These are phyloP conservation scores for Meleagris gallopavo DNA, from an alignment of 2,113 vertebrate genomes.

Conservation along the genomic window DNA sequence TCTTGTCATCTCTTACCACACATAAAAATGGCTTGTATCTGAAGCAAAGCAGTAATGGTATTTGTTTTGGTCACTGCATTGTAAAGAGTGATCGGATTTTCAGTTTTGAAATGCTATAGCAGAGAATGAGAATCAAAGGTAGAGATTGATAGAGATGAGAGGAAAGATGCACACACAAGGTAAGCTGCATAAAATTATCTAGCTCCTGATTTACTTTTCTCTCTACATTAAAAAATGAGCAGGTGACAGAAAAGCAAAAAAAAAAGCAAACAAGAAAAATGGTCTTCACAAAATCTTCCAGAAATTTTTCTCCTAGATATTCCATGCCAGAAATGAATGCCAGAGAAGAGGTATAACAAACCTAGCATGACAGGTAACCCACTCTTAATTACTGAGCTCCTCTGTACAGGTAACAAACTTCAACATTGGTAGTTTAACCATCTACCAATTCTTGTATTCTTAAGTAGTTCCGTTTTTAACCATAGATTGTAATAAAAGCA, in stretches of 20 bases:
- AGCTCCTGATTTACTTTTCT: not conserved
- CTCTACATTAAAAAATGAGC: not conserved
- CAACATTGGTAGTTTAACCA: not conserved
- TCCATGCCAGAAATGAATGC: not conserved
- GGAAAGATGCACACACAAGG: not conserved
- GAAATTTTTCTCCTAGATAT: not conserved
- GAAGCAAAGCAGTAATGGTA: not conserved
- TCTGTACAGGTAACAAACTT: not conserved
- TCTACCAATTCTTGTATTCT: not conserved
- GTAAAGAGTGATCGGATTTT: not conserved
- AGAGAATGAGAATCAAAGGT: not conserved
- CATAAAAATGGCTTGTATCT: not conserved
- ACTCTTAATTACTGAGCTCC: not conserved
- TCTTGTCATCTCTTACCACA: not conserved
- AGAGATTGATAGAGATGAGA: not conserved
- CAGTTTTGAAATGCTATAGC: not conserved
- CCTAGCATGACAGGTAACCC: not conserved
- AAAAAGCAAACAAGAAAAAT: not conserved
- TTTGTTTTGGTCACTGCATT: not conserved
- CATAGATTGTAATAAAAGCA: not conserved
- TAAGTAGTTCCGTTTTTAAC: not conserved
- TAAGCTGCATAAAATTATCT: not conserved
- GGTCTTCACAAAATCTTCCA: not conserved
- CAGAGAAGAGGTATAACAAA: not conserved
- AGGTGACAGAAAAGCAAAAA: not conserved